Evolutionary conservation across 2,888 invertebrate species (phyloP).

Genomic region (Creontiades dilutus): DNA sequence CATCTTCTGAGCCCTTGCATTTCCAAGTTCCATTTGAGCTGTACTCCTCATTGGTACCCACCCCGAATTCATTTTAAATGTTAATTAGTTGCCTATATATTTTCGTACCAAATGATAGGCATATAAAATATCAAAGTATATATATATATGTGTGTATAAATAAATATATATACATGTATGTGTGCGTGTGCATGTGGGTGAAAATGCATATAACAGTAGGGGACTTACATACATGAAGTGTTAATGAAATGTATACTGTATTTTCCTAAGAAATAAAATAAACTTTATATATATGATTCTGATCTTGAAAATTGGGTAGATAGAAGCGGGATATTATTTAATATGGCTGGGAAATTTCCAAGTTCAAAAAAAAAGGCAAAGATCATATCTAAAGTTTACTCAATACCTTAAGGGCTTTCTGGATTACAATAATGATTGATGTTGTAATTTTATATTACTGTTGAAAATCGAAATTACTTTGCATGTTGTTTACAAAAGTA

Average conservation of each 20-base stretch:
- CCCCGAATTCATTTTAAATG: not conserved
- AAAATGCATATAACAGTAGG: not conserved
- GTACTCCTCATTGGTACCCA: too few species aligned
- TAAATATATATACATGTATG: too few species aligned
- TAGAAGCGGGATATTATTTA: not conserved
- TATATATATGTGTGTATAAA: too few species aligned
- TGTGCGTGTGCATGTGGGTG: too few species aligned
- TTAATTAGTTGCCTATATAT: conserved; percentile 33
- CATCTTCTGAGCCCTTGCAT: too few species aligned
- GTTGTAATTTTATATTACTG: conserved; percentile 60
- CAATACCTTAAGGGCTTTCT: conserved; percentile 71
- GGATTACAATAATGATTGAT: conserved; percentile 60
- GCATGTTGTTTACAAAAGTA: conserved; percentile 57
- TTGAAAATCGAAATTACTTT: conserved; percentile 55
- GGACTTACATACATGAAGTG: conserved; percentile 21
- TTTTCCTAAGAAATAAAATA: conserved; percentile 43
- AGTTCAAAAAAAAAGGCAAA: conserved; percentile 30
- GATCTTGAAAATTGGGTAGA: conserved; percentile 29
- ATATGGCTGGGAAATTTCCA: conserved; percentile 23
- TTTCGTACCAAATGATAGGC: conserved; percentile 47
- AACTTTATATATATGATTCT: not conserved
- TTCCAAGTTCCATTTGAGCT: too few species aligned
- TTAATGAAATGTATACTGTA: conserved; percentile 49
- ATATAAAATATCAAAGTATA: conserved; percentile 41
- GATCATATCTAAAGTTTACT: conserved; percentile 63